Evolutionary conservation across 2,888 invertebrate genomes (phyloP), one percentile per base, ranked within the genome.

Genomic region (Coelopa pilipes): DNA sequence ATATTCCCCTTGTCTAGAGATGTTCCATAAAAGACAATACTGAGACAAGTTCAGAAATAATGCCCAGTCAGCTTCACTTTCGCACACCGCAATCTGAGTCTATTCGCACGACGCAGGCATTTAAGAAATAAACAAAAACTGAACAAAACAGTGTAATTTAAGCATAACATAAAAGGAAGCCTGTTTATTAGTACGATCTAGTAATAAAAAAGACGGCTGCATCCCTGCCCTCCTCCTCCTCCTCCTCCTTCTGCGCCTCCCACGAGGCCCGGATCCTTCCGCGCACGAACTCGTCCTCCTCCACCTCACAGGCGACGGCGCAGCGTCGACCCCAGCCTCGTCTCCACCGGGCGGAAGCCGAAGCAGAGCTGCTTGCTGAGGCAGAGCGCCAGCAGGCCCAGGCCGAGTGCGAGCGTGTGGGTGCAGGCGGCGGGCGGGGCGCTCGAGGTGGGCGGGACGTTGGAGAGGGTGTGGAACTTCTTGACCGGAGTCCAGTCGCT

Each of bases 401-500:
- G 53, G 53, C 53, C 2, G 15, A 53, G 53, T 2, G 53, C 53
- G 53, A 17, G 73, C 21, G 57, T 47, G 69, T 62, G 34, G 49
- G 46, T 50, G 66, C 63, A 34, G 34, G 34, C 34, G 34, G 34
- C 7, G 34, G 34, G 34, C 34, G 34, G 34, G 50, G 50, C 19
- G n/a, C 65, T 74, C n/a, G 82, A 79, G 0, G 80, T 78, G 3
- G 84, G 81, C 4, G 84, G 86, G 70, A 86, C 87, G 75, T 85
- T 84, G 10, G 86, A 85, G 24, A 84, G 78, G 2, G 88, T 88
- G 73, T 76, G 81, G 76, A 86, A 86, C 75, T 83, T 83, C 76
- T 84, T 84, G 65, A 85, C 85, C 67, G 80, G 83, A 55, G 87
- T 86, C 78, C 82, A 88, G 77, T 87, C 87, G 76, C 88, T 88